Base-by-base conservation (phyloP, 2,113 vertebrate species). In the Zosterops hypoxanthus region DNA sequence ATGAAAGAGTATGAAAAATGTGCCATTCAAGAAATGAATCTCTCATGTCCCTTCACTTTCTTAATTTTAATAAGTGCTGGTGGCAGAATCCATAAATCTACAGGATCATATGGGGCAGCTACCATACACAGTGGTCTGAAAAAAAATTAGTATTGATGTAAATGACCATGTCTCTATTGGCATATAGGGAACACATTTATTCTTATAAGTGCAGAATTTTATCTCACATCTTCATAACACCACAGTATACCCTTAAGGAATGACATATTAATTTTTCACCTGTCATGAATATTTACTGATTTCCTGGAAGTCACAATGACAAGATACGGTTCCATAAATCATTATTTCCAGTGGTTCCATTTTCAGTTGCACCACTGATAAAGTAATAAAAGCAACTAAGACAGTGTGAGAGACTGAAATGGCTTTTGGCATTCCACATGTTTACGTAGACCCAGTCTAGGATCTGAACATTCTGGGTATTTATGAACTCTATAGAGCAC, bases 231-330 rank as follows among this genome's bases (percentile, higher is more conserved):
- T 88, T 81, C 80, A 41, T 80, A 85, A 78, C 44, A 86, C 11
- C 36, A 56, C 83, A 88, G 28, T 26, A 50, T 89, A 85, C 15
- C 31, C 46, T 83, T 81, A 93, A 76, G 47, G 55, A 94, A 87
- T 94, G 71, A 53, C 46, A 91, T 61, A 94, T 63, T 97, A 85
- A 89, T 97, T 96, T 97, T 97, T 94, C 56, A 91, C 46, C 39
- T 94, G 46, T 82, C 82, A 60, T 87, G 56, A 92, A 69, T 94
- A 78, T 78, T 68, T 87, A 89, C 63, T 49, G 36, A 59, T 93
- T 94, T 92, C 28, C 75, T 85, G 66, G 68, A 96, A 89, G 60
- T 52, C 33, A 28, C 34, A 80, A 14, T 78, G 66, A 89, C 73
- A 92, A 84, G 85, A 72, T 26, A 80, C 5, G 8, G 42, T 81